phyloP scores from a whole-genome alignment of 2,113 vertebrate species.

The Origma solitaria region DNA sequence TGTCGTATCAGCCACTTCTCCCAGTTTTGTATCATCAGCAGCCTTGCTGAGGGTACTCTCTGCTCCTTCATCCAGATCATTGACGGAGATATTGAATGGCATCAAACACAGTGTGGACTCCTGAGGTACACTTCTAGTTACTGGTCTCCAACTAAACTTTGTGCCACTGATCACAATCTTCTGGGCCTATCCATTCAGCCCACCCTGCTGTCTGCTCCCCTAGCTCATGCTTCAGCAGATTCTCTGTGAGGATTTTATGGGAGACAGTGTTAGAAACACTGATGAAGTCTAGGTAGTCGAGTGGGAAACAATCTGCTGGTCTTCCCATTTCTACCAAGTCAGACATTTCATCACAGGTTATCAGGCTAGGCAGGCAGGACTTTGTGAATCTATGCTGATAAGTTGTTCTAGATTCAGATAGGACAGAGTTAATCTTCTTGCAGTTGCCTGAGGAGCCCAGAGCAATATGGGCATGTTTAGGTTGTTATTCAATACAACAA shows the following conservation, averaged over 20 bases:
- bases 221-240: background rate
- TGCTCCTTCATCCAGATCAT: background rate
- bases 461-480: background rate
- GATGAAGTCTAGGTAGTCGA: background rate
- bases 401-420: background rate
- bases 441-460: background rate
- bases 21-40: background rate
- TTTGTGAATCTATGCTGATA: background rate
- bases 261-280: background rate
- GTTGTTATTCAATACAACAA: background rate
- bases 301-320: background rate
- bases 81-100: background rate
- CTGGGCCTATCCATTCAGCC: background rate
- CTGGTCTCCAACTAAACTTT: background rate
- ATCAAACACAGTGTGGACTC: background rate
- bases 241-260: background rate
- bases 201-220: background rate
- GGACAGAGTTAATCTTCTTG: too few species aligned
- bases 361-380: background rate
- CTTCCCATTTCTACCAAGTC: background rate
- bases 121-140: background rate
- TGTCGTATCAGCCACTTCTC: background rate
- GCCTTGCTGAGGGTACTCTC: background rate
- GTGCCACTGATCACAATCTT: background rate
- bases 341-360: background rate